These are phyloP conservation scores for Oreochromis spilurus DNA, from an alignment of 2,113 vertebrate species.

Conservation along the genomic window DNA sequence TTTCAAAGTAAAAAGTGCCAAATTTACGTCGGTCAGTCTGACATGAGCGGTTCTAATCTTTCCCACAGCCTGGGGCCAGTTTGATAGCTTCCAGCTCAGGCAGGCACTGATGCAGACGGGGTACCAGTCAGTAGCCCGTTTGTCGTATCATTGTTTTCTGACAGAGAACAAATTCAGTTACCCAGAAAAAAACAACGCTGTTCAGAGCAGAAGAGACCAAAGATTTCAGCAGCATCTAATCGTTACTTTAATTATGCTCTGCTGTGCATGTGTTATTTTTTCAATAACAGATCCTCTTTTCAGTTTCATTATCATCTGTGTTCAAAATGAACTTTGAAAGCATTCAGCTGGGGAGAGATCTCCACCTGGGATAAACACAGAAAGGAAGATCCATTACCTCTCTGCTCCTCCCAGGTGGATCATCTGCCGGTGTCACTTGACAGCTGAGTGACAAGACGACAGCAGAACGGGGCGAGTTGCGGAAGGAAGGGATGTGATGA, in stretches of 20 bases:
- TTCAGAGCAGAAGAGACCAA: not conserved
- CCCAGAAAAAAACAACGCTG: slow-evolving; percentile 20
- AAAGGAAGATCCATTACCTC: not conserved
- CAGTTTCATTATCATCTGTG: not conserved
- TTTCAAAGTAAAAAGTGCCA: not conserved
- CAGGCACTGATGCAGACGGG: slow-evolving; percentile 15
- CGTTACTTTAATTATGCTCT: not conserved
- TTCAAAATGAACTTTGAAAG: slow-evolving; percentile 3
- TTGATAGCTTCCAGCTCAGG: slow-evolving; percentile 23
- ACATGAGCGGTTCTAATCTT: slow-evolving; percentile 23
- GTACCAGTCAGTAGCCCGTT: slow-evolving; percentile 12
- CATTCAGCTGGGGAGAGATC: not conserved
- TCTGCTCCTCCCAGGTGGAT: not conserved
- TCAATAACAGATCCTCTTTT: slow-evolving; percentile 8
- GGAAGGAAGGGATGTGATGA: not conserved
- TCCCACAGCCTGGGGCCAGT: not conserved
- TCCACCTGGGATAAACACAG: not conserved
- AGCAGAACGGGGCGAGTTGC: not conserved
- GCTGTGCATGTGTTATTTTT: not conserved
- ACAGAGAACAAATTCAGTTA: slow-evolving; percentile 35
- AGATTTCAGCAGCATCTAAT: not conserved
- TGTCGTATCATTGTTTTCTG: slow-evolving; percentile 30
- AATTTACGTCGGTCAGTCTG: not conserved
- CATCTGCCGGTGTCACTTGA: not conserved
- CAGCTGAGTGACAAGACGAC: slow-evolving; percentile 22